Percentiles rank a stretch among this genome's conserved stretches.
Evolutionary conservation across 64 coral and sea anemone species (phyloP).

Genomic region (Porites australiensis): DNA sequence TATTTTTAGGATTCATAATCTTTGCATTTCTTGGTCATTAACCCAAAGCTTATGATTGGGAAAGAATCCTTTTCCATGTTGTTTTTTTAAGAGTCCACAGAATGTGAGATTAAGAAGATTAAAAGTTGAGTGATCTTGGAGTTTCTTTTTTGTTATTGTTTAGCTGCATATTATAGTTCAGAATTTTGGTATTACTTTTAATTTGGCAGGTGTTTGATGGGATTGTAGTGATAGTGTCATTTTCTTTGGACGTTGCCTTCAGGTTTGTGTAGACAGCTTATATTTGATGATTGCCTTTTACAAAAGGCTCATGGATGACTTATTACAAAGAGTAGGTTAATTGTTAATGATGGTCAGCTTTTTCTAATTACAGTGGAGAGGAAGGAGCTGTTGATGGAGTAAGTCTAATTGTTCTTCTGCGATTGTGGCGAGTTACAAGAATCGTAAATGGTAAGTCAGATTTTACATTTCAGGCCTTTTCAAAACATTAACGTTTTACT

Average conservation of each 20-base stretch:
- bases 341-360: background rate
- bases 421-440: constrained; percentile 94
- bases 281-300: background rate
- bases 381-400: constrained; percentile 67
- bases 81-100: too few relatives aligned
- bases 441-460: constrained; percentile 88
- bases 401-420: constrained; percentile 85
- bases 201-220: constrained; percentile 92
- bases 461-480: too few relatives aligned
- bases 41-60: too few relatives aligned
- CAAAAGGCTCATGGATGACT: too few relatives aligned
- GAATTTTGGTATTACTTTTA: background rate
- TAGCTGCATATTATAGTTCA: too few relatives aligned
- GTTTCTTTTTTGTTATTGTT: too few relatives aligned
- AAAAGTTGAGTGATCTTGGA: too few relatives aligned
- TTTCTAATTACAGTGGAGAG: constrained; percentile 61
- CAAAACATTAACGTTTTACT: too few relatives aligned
- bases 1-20: too few relatives aligned
- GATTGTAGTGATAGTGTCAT: constrained; percentile 91
- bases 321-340: background rate
- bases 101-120: too few relatives aligned
- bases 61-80: too few relatives aligned
- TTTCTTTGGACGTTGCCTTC: constrained; percentile 91
- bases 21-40: too few relatives aligned
- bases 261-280: constrained; percentile 59